phyloP scores from a whole-genome alignment of 2,797 vertebrate genomes.

The Halcyon chelicuti region DNA sequence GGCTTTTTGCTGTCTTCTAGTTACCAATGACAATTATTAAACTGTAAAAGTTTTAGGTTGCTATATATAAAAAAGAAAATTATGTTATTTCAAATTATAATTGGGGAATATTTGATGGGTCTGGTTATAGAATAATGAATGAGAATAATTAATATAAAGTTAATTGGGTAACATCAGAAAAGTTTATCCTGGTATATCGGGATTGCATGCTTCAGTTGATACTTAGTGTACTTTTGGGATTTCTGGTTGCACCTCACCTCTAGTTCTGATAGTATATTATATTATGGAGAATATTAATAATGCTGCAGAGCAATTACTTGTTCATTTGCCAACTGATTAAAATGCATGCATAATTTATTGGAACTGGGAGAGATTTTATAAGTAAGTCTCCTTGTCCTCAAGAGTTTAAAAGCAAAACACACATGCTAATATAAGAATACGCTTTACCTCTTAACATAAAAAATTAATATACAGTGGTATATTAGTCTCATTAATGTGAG shows the following conservation, averaged over 20 bases:
- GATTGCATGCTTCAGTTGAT: slow-evolving; percentile 76
- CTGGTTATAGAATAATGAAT: slow-evolving; percentile 70
- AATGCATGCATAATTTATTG: slow-evolving; percentile 85
- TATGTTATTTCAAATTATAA: slow-evolving; percentile 61
- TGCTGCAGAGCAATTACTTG: slow-evolving; percentile 82
- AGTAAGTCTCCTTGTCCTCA: slow-evolving; percentile 77
- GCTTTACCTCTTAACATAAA: slow-evolving; percentile 71
- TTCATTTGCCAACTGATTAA: slow-evolving; percentile 84
- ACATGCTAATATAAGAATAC: slow-evolving; percentile 75
- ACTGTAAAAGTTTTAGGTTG: not conserved
- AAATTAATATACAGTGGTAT: slow-evolving; percentile 63
- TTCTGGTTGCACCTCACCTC: slow-evolving; percentile 73
- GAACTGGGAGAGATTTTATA: slow-evolving; percentile 79
- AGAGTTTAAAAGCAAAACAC: slow-evolving; percentile 74
- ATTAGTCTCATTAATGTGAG: slow-evolving; percentile 71
- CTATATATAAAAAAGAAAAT: slow-evolving; percentile 47
- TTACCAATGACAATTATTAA: not conserved
- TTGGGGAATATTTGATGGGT: slow-evolving; percentile 50
- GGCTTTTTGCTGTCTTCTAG: not conserved
- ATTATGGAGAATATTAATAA: slow-evolving; percentile 84
- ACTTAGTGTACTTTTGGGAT: slow-evolving; percentile 73
- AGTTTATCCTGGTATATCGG: slow-evolving; percentile 75
- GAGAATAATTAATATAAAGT: slow-evolving; percentile 78
- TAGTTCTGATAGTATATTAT: slow-evolving; percentile 76
- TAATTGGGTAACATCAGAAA: slow-evolving; percentile 77